Conservation (phyloP, 1,140 invertebrate species). For the Philaenus spumarius region DNA sequence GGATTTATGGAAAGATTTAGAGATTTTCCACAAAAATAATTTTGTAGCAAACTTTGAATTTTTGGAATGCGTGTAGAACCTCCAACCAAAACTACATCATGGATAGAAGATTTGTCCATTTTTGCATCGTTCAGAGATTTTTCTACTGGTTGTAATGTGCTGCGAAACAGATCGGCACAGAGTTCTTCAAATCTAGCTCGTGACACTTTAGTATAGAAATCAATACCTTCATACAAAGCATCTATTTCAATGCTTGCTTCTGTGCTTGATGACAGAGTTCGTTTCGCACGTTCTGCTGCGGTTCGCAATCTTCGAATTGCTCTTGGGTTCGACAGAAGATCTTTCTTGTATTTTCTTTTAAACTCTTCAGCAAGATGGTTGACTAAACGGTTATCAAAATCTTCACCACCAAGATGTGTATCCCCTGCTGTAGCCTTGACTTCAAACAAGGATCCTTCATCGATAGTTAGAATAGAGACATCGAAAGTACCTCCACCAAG, state of each 20-base stretch:
- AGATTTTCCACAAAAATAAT: slow-evolving; percentile 55
- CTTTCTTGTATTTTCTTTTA: slow-evolving; percentile 46
- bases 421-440: slow-evolving; percentile 73
- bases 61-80: slow-evolving; percentile 68
- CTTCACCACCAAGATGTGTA: slow-evolving; percentile 67
- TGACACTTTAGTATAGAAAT: slow-evolving; percentile 54
- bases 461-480: slow-evolving; percentile 80
- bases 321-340: slow-evolving; percentile 41
- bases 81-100: slow-evolving; percentile 74
- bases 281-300: slow-evolving; percentile 54
- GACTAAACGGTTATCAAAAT: slow-evolving; percentile 77
- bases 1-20: slow-evolving; percentile 61
- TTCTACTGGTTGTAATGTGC: slow-evolving; percentile 53
- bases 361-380: slow-evolving; percentile 57
- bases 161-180: slow-evolving; percentile 51
- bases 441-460: slow-evolving; percentile 74
- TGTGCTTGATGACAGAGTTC: slow-evolving; percentile 49
- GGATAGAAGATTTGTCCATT: slow-evolving; percentile 58
- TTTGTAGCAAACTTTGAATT: slow-evolving; percentile 49
- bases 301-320: slow-evolving; percentile 55
- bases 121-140: slow-evolving; percentile 67
- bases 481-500: slow-evolving; percentile 73
- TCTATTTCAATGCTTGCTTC: slow-evolving; percentile 51
- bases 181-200: slow-evolving; percentile 57
- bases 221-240: slow-evolving; percentile 48